A percentile compares a stretch with the other conserved stretches of the same genome.
These are phyloP conservation scores for Acanthisitta chloris DNA, from an alignment of 2,113 vertebrate species.

Conservation along the genomic window DNA sequence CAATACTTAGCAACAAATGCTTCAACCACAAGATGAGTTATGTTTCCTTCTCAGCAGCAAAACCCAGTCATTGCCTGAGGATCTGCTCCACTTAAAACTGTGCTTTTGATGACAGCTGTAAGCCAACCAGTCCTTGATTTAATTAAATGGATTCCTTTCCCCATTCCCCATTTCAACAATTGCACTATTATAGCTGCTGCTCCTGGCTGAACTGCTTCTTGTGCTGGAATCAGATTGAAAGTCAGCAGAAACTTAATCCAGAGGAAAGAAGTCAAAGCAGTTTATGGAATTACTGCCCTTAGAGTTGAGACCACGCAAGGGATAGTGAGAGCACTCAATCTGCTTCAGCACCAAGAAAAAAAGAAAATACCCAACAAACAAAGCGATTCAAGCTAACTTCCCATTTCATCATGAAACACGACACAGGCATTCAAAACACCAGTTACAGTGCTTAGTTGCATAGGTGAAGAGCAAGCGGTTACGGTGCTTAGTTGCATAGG, in stretches of 20 bases:
- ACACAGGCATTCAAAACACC: neutral
- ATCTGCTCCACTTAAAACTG: neutral
- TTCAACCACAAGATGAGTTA: neutral
- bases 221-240: neutral
- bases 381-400: neutral
- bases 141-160: neutral
- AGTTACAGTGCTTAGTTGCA: neutral
- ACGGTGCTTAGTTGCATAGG: fast-evolving
- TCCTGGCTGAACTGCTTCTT: neutral
- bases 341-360: neutral
- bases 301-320: neutral
- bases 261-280: neutral
- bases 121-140: neutral
- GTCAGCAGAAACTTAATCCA: neutral
- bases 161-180: neutral
- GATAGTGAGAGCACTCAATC: neutral
- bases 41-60: neutral
- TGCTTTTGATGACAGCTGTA: neutral
- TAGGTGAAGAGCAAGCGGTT: neutral
- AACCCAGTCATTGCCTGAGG: neutral
- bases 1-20: neutral
- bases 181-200: neutral
- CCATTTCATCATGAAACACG: neutral
- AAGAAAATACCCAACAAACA: neutral
- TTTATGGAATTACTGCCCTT: neutral